These are phyloP conservation scores for Sericinus montela DNA, from an alignment of 2,888 invertebrate species.

Conservation along the genomic window DNA sequence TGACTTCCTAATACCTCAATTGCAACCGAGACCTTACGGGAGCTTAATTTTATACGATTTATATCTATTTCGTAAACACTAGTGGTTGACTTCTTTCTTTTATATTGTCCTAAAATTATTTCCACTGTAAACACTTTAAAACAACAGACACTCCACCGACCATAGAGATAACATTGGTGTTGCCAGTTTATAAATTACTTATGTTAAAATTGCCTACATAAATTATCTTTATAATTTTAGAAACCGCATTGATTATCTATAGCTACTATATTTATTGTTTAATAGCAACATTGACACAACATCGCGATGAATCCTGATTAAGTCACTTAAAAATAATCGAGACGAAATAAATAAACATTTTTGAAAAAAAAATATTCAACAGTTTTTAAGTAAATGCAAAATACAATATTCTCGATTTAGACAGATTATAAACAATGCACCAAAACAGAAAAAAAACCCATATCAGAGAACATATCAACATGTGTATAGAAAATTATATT, in stretches of 20 bases:
- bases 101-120: slow-evolving; percentile 12
- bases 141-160: slow-evolving; percentile 3
- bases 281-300: slow-evolving; percentile 4
- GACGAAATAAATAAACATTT: neutral
- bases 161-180: slow-evolving; percentile 1
- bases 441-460: neutral
- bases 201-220: neutral
- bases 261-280: neutral
- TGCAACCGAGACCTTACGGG: neutral
- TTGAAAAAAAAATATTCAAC: neutral
- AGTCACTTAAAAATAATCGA: neutral
- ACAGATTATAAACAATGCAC: neutral
- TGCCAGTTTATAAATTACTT: slow-evolving; percentile 6
- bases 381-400: neutral
- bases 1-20: too few relatives aligned
- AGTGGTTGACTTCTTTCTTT: slow-evolving; percentile 12
- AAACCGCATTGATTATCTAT: neutral
- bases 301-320: neutral
- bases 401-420: neutral
- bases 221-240: neutral
- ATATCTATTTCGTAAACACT: neutral
- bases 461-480: neutral
- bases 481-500: neutral
- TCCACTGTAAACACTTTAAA: slow-evolving; percentile 1
- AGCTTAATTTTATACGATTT: neutral